Base-by-base conservation (phyloP, 1,140 invertebrate genomes). In the Vanessa tameamea region DNA sequence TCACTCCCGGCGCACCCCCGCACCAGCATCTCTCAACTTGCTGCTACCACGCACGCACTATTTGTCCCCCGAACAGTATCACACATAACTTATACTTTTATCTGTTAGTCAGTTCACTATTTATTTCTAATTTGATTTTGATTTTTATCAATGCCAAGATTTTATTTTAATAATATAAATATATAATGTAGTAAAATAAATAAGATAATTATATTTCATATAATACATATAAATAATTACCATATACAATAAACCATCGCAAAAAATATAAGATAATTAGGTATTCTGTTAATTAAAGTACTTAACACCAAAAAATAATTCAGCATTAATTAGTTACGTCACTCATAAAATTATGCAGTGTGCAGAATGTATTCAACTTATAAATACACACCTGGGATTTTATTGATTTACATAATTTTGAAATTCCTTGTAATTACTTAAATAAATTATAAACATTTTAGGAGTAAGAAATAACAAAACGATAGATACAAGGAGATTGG, bases 1-100 rank as follows among this genome's bases (percentile, higher is more conserved):
- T 90, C 89, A 43, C 89, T 87, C 64, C 89, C 90, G 51, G 80
- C 83, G 78, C 90, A 92, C 66, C 88, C 88, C 71, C 90, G 83
- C 82, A 92, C 89, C 77, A 92, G 79, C 90, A 92, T 92, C 63
- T 23, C 82, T 84, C 76, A 81, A 83, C 81, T 82, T 78, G 67
- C 70, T 69, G 78, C 65, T 72, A 76, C 73, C 80, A 75, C 64
- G 73, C 70, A 51, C 37, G 37, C 50, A 59, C 68, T 65, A 69
- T 50, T 66, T 57, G 55, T 72, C 69, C 77, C 78, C 2, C 43
- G 14, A 59, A 66, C 69, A 57, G 51, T 67, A 61, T 64, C 70
- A 72, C 75, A 79, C 78, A 73, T 70, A 47, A 20, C 47, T 57
- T 75, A 14, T 37, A 20, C 47, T 57, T 75, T 9, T 37, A 83